Evolutionary conservation across 2,888 invertebrate species (phyloP).

Genomic region (Chrysolina oricalcia): DNA sequence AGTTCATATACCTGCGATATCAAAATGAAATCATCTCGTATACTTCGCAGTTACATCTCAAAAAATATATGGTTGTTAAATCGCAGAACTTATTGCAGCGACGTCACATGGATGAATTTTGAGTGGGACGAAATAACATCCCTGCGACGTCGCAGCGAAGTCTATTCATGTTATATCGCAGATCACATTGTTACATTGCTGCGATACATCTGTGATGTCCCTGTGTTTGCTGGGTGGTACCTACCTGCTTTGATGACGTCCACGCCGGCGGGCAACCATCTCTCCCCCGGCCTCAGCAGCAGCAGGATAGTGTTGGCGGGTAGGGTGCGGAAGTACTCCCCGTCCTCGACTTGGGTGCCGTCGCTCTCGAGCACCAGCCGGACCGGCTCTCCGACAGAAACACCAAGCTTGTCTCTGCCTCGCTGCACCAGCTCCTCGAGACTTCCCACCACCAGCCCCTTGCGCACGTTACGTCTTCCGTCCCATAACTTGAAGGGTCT

Average conservation of each 20-base stretch:
- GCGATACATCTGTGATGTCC: background rate
- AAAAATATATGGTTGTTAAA: too few species aligned
- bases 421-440: conserved; percentile 83
- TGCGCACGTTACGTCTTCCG: conserved; percentile 93
- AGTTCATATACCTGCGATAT: too few species aligned
- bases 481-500: conserved; percentile 98
- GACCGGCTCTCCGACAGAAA: conserved; percentile 89
- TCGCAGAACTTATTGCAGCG: too few species aligned
- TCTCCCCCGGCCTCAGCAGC: conserved; percentile 90
- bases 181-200: too few species aligned
- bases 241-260: conserved; percentile 95
- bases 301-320: conserved; percentile 93
- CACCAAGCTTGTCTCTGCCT: conserved; percentile 92
- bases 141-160: too few species aligned
- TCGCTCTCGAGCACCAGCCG: conserved; percentile 94
- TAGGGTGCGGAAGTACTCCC: conserved; percentile 95
- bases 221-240: conserved; percentile 32
- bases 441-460: conserved; percentile 93
- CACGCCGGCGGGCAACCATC: conserved; percentile 95
- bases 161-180: too few species aligned
- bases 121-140: too few species aligned
- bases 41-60: too few species aligned
- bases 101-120: too few species aligned
- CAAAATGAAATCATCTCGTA: too few species aligned
- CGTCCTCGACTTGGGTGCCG: conserved; percentile 97